These are phyloP conservation scores for Phragmatobia fuliginosa DNA, from an alignment of 2,888 invertebrate species.

Conservation along the genomic window DNA sequence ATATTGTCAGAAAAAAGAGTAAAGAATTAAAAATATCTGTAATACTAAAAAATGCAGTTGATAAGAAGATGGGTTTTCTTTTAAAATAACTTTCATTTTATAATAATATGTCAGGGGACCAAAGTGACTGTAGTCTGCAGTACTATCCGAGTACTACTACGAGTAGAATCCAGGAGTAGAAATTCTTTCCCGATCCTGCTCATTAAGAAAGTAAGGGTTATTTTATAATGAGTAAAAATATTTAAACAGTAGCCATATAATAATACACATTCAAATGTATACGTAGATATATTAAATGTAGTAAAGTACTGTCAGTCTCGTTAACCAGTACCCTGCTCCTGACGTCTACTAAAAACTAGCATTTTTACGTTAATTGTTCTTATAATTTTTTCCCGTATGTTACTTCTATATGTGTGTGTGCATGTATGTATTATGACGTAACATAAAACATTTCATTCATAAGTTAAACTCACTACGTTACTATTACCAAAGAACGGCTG, in stretches of 20 bases:
- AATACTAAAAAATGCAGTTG: neutral
- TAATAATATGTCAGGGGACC: no score
- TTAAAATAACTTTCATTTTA: no score
- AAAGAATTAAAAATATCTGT: neutral
- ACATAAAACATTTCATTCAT: conserved; percentile 14
- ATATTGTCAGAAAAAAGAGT: neutral
- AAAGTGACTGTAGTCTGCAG: no score
- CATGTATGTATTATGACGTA: neutral
- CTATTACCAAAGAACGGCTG: conserved; percentile 22
- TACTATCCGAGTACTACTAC: no score
- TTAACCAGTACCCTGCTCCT: neutral
- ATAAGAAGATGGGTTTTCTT: no score
- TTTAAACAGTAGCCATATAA: neutral
- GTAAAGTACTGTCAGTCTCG: neutral
- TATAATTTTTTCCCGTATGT: neutral
- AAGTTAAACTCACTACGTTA: neutral
- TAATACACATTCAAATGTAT: neutral
- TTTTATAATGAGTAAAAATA: no score
- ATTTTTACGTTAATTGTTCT: neutral
- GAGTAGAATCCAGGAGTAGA: no score
- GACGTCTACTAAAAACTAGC: neutral
- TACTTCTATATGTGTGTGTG: neutral
- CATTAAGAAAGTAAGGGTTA: no score
- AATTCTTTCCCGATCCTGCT: no score
- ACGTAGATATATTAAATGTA: neutral